Evolutionary conservation across 2,797 vertebrate genomes (phyloP), one percentile per base, ranked within the genome.

Genomic region (Amniataba percoides): DNA sequence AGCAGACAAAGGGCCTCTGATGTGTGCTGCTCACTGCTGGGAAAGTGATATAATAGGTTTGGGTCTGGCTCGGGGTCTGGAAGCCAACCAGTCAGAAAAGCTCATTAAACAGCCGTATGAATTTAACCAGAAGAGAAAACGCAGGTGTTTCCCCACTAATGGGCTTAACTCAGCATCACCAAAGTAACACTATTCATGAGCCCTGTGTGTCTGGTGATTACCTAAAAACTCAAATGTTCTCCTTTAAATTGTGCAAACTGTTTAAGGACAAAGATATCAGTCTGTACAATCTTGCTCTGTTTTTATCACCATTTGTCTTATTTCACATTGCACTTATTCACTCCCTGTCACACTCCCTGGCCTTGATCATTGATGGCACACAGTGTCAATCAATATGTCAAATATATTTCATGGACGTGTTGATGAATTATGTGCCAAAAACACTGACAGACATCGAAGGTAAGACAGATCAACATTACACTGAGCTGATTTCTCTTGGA

Each of bases 91-190:
- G 86, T 88, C 84, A 87, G 88, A 89, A 95, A 95, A 94, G 92
- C 94, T 92, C 91, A 94, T 95, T 94, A 94, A 88, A 83, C 70
- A 84, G 58, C 70, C 86, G 40, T 82, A 89, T 92, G 90, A 89
- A 91, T 93, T 88, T 86, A 94, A 89, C 77, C 90, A 91, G 84
- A 74, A 62, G 80, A 83, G 88, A 81, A 93, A 92, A 92, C 75
- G 77, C 93, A 94, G 93, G 93, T 93, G 90, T 83, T 88, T 88
- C 65, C 73, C 39, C 55, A 43, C 86, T 91, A 94, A 95, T 90
- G 86, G 89, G 80, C 83, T 93, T 94, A 93, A 80, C 81, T 88
- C 70, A 21, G 77, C 84, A 76, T 89, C 84, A 71, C 86, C 81
- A 87, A 68, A 81, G 87, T 84, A 87, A 89, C 86, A 49, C 46